Evolutionary conservation across 2,797 vertebrate genomes (phyloP).

Genomic region (Thripadectes ignobilis): DNA sequence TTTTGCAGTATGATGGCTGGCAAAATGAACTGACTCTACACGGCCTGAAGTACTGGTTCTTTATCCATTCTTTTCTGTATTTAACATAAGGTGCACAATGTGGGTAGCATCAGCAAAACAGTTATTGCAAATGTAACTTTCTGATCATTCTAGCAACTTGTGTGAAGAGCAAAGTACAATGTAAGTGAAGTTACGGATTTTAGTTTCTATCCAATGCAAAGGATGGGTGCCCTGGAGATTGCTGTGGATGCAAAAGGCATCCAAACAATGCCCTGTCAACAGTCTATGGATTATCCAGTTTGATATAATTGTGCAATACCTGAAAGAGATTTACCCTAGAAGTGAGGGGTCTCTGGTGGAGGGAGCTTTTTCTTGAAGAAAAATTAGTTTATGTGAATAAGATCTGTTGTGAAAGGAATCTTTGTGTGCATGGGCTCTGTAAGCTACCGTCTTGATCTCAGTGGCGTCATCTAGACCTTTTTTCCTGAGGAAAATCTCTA

Average conservation of each 20-base stretch:
- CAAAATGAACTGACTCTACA: neutral
- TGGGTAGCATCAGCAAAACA: neutral
- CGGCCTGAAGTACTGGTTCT: neutral
- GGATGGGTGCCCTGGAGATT: neutral
- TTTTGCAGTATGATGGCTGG: neutral
- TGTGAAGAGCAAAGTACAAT: neutral
- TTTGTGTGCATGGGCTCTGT: neutral
- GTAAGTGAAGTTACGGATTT: neutral
- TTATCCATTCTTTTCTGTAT: neutral
- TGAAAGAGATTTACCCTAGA: neutral
- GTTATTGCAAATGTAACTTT: neutral
- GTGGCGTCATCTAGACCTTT: neutral
- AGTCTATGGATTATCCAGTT: neutral
- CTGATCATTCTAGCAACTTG: neutral
- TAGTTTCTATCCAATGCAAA: neutral
- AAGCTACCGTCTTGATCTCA: neutral
- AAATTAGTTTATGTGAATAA: neutral
- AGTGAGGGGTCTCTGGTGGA: neutral
- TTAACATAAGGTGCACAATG: neutral
- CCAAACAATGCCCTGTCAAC: accelerated
- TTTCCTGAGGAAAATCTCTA: neutral
- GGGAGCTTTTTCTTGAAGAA: neutral
- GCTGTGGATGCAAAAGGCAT: neutral
- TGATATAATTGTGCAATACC: neutral
- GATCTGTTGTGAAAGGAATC: neutral